A percentile compares a stretch with the other conserved stretches of the same genome.
phyloP scores from a whole-genome alignment of 2,797 vertebrate species.

The Dendrocincla fuliginosa region DNA sequence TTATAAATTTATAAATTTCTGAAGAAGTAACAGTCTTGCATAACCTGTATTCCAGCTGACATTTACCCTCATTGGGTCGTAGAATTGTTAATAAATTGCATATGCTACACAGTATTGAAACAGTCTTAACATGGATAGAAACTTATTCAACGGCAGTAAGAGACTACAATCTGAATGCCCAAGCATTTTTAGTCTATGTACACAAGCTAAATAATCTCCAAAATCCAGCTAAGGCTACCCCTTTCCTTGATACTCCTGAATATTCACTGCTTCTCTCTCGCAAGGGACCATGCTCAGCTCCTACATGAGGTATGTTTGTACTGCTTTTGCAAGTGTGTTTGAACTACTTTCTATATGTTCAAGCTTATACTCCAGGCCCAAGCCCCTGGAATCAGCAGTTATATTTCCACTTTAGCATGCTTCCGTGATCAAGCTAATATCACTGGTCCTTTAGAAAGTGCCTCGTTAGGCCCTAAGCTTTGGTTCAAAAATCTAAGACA shows the following conservation, averaged over 20 bases:
- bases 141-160: not conserved
- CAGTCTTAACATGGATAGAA: not conserved
- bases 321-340: not conserved
- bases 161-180: not conserved
- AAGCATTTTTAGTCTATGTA: not conserved
- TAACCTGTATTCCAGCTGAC: not conserved
- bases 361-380: not conserved
- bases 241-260: not conserved
- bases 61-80: not conserved
- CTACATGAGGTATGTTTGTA: accelerated
- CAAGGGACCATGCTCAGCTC: not conserved
- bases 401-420: not conserved
- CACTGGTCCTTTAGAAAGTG: accelerated
- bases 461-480: not conserved
- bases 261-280: not conserved
- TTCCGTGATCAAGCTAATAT: not conserved
- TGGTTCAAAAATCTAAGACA: not conserved
- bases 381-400: not conserved
- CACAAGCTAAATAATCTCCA: not conserved
- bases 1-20: not conserved
- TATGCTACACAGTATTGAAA: not conserved
- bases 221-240: not conserved
- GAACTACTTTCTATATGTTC: not conserved
- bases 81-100: not conserved
- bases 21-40: not conserved